phyloP scores from a whole-genome alignment of 1,140 invertebrate species.

The Bicyclus anynana region DNA sequence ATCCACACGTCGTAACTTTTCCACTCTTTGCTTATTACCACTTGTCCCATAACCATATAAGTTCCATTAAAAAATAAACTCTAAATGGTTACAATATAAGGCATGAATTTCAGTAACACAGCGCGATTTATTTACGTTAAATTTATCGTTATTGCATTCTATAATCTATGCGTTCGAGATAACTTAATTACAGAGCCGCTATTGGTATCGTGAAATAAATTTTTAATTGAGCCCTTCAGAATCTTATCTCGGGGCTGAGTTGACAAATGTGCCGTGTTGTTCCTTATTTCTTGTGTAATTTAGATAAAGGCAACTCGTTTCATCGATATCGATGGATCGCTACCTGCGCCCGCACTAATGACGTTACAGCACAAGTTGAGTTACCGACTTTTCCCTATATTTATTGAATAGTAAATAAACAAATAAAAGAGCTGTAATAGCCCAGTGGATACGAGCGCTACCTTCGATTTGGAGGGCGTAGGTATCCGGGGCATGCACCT shows the following conservation, averaged over 20 bases:
- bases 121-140: not conserved
- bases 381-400: constrained; percentile 12
- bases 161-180: constrained; percentile 52
- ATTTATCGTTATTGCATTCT: not conserved
- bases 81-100: not conserved
- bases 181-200: constrained; percentile 53
- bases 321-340: constrained; percentile 29
- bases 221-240: constrained; percentile 54
- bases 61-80: not conserved
- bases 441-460: no score
- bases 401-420: no score
- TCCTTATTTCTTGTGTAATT: constrained; percentile 38
- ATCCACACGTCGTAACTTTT: constrained; percentile 45
- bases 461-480: no score
- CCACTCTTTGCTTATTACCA: constrained; percentile 2
- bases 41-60: constrained; percentile 9
- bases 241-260: constrained; percentile 40
- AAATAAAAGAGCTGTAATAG: no score
- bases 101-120: not conserved
- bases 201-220: constrained; percentile 44
- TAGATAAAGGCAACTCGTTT: constrained; percentile 36
- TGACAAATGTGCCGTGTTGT: constrained; percentile 53
- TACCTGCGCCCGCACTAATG: constrained; percentile 25
- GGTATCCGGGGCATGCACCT: no score
- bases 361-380: constrained; percentile 6